Conservation (phyloP, 2,888 invertebrate species). For the Syrista parreyssii region DNA sequence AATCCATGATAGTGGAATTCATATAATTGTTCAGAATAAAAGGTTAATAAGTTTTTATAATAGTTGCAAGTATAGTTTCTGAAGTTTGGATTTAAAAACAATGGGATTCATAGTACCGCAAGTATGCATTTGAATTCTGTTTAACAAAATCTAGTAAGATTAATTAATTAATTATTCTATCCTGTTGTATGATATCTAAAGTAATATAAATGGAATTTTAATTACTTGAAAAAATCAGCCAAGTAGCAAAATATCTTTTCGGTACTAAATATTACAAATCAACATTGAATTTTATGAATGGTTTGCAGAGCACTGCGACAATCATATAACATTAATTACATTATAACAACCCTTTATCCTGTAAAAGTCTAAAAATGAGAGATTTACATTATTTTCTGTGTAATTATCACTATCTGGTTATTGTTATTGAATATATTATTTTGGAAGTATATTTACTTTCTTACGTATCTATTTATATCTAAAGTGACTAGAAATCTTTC, state of each 20-base stretch:
- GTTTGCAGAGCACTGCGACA: neutral
- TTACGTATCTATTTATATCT: slow-evolving; percentile 25
- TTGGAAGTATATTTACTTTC: slow-evolving; percentile 40
- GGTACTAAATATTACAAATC: neutral
- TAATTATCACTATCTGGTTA: slow-evolving; percentile 16
- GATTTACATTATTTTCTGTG: slow-evolving; percentile 4
- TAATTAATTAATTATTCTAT: neutral
- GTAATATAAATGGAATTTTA: neutral
- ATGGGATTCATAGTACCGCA: neutral
- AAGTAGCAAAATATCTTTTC: slow-evolving; percentile 5
- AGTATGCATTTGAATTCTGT: neutral
- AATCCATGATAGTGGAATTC: neutral
- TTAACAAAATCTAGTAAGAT: neutral
- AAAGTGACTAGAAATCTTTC: slow-evolving; percentile 57
- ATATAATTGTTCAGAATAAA: neutral
- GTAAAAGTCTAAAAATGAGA: slow-evolving; percentile 19
- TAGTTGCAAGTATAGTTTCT: neutral
- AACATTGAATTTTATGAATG: neutral
- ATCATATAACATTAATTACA: neutral
- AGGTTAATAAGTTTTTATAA: neutral
- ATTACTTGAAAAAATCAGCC: neutral
- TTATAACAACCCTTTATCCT: neutral
- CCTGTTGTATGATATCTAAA: neutral
- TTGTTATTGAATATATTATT: slow-evolving; percentile 36
- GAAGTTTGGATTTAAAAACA: neutral